Evolutionary conservation across 2,113 vertebrate genomes (phyloP), one percentile per base, ranked within the genome.

Genomic region (Numida meleagris): DNA sequence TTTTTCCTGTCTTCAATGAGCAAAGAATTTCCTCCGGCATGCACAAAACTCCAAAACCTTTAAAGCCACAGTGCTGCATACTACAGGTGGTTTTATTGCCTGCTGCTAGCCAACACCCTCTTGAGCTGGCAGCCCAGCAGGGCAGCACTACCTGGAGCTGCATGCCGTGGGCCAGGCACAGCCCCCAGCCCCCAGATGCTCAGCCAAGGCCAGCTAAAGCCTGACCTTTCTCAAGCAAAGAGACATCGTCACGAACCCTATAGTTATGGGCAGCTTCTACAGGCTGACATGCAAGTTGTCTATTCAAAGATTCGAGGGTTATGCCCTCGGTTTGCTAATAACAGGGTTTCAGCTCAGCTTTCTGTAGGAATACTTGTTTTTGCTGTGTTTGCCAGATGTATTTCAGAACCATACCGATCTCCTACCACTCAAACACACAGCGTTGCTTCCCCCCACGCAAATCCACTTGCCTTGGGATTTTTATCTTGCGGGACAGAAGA

Each of bases 1-100:
- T 93, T 83, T 94, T 96, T 96, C 94, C 88, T 96, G 89, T 95
- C 92, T 94, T 97, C 95, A 62, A 57, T n/a, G 29, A 91, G 82
- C 63, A 85, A 93, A 86, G 83, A 91, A 96, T 94, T 94, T 95
- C 86, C 90, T 95, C 86, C 88, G 86, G 86, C 67, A 45, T 91
- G 89, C 7, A 23, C 31, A 46, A 95, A 90, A 78, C 53, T 75
- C 59, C 7, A 78, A 79, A 82, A 58, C n/a, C 21, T 33, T 94
- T 94, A 92, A 95, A 96, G 89, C 27, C 76, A 65, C n/a, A 78
- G 68, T 42, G n/a, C 61, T 93, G 91, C 51, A 29, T 16, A 31
- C 68, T 48, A 65, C 73, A 53, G 40, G 18, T 89, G 75, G 24
- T 8, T 89, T 87, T 84, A 48, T 12, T 75, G 40, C 14, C 3